Evolutionary conservation across 2,797 vertebrate genomes (phyloP), one percentile per base, ranked within the genome.

Genomic region (Fratercula arctica): DNA sequence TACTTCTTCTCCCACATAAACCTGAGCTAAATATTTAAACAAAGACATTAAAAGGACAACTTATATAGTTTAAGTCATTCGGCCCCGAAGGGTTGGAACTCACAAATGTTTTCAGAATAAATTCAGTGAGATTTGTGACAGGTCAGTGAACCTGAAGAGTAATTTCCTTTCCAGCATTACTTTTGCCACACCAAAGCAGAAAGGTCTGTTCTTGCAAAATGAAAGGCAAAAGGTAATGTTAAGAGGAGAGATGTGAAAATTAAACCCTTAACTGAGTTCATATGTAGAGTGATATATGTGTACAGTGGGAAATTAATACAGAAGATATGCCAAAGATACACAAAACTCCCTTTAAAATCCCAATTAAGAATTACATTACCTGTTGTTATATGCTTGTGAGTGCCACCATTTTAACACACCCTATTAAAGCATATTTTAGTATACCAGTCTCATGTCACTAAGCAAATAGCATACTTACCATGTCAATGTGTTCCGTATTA

Each of bases 271-370:
- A 76, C 5, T 64, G 28, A 86, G 9, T 56, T 60, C 2, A 12
- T 57, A 20, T 45, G 5, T 16, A 6, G 13, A 48, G 9, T 21
- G 16, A 25, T 60, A 60, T 25, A 48, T 16, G 4, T 15, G 3
- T 59, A 39, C 12, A 54, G 25, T n/a, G 13, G 4, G 26, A 74
- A 94, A 76, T 33, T 60, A 56, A 53, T 46, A 29, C 10, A 46
- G 60, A 83, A 70, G 12, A 54, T 51, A 77, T 6, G 9, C 3
- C 12, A 80, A 41, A 72, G 41, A 8, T n/a, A 48, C 10, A 24
- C 0, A 59, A 43, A 3, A 28, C 19, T 0, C 1, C 13, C 8
- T 87, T 59, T 57, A 60, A 74, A 67, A 48, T 37, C 5, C 13
- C 41, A 37, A 16, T 31, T 68, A 14, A 23, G 16, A 68, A 67